Evolutionary conservation across 2,113 vertebrate genomes (phyloP).

Genomic region (Seriola quinqueradiata): DNA sequence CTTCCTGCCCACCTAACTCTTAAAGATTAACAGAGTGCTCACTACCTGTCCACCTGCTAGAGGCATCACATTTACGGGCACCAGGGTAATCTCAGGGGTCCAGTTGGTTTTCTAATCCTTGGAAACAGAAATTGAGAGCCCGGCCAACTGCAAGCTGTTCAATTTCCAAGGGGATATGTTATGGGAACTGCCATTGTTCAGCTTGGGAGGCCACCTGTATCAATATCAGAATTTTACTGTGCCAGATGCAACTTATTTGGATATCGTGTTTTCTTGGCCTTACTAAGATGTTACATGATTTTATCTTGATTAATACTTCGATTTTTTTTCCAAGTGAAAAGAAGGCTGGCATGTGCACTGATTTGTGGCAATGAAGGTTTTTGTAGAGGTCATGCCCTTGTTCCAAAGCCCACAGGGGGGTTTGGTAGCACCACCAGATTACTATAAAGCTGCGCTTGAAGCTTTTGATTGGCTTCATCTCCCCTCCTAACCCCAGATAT

Average conservation of each 20-base stretch:
- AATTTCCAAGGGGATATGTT: conserved; percentile 63
- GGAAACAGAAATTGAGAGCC: conserved; percentile 61
- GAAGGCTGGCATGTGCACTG: background rate
- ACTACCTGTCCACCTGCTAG: conserved; percentile 83
- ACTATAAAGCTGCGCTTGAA: conserved; percentile 46
- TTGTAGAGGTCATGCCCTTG: conserved; percentile 43
- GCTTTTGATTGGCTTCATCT: conserved; percentile 54
- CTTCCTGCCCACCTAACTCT: conserved; percentile 78
- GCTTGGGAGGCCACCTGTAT: conserved; percentile 65
- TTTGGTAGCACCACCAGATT: conserved; percentile 51
- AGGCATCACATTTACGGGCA: conserved; percentile 80
- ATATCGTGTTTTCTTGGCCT: conserved; percentile 60
- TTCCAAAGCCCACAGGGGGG: conserved; percentile 37
- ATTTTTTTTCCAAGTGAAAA: conserved; percentile 10
- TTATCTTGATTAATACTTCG: conserved; percentile 32
- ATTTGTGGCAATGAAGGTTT: conserved; percentile 49
- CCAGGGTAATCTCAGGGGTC: conserved; percentile 69
- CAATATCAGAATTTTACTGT: conserved; percentile 56
- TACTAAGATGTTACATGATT: conserved; percentile 30
- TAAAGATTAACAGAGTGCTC: conserved; percentile 80
- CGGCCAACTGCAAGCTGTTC: conserved; percentile 61
- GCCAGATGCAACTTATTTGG: conserved; percentile 67
- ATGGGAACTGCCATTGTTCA: conserved; percentile 69
- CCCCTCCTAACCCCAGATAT: conserved; percentile 35
- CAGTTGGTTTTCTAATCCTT: conserved; percentile 78